These are phyloP conservation scores for Baronia brevicornis DNA, from an alignment of 2,888 invertebrate genomes.

Conservation along the genomic window DNA sequence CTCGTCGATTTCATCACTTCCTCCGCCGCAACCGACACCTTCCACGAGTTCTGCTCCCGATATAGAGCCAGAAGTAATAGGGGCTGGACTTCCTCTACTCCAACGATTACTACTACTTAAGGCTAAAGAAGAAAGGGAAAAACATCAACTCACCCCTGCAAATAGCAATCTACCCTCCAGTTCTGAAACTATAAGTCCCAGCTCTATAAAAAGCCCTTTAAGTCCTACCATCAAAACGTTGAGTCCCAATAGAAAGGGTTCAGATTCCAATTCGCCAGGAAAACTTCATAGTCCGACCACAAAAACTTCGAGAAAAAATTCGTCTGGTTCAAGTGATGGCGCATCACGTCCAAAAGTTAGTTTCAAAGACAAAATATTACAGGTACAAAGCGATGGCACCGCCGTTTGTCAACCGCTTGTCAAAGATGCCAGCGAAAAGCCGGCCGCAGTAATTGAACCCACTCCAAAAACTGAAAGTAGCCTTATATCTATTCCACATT, in stretches of 20 bases:
- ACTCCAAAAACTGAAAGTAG: conserved; percentile 63
- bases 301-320: conserved; percentile 66
- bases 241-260: conserved; percentile 67
- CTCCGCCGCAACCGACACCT: conserved; percentile 74
- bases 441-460: conserved; percentile 61
- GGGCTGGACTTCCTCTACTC: conserved; percentile 82
- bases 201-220: conserved; percentile 67
- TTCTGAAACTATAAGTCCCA: conserved; percentile 69
- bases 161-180: conserved; percentile 67
- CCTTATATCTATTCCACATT: conserved; percentile 68
- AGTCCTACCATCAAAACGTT: conserved; percentile 68
- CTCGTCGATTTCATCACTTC: conserved; percentile 51
- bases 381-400: conserved; percentile 72
- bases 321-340: conserved; percentile 62
- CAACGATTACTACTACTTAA: conserved; percentile 85
- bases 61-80: conserved; percentile 78
- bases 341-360: conserved; percentile 74
- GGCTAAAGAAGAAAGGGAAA: conserved; percentile 81
- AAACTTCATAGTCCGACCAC: conserved; percentile 66
- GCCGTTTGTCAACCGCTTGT: conserved; percentile 60
- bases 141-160: conserved; percentile 59
- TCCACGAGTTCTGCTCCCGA: conserved; percentile 77
- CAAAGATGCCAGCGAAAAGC: conserved; percentile 59
- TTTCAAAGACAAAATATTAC: conserved; percentile 77
- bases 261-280: conserved; percentile 67